Conservation (phyloP, 2,888 invertebrate genomes). For the Drosophila algonquin region DNA sequence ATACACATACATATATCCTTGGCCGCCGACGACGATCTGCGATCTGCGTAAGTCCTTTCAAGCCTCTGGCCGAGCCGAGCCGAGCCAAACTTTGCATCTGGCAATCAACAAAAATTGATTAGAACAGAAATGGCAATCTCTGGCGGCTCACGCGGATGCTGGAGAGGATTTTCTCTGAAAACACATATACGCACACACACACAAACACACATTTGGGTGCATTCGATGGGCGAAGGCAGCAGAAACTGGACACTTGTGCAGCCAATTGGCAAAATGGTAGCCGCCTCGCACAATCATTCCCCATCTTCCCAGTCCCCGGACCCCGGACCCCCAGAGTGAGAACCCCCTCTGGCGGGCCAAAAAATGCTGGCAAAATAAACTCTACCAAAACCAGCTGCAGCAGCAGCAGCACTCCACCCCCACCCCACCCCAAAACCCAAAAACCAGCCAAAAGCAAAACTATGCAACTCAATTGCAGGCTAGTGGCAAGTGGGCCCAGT, state of each 20-base stretch:
- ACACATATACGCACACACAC: constrained; percentile 15
- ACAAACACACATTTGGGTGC: constrained; percentile 11
- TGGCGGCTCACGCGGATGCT: constrained; percentile 40
- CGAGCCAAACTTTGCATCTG: constrained; percentile 53
- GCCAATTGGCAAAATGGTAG: constrained; percentile 68
- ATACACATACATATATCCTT: neutral
- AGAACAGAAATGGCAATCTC: constrained; percentile 55
- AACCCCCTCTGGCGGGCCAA: constrained; percentile 18
- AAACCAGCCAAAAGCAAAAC: constrained; percentile 58
- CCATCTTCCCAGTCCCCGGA: neutral
- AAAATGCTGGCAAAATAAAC: constrained; percentile 54
- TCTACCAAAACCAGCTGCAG: constrained; percentile 30
- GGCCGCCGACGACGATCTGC: neutral
- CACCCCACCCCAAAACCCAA: constrained; percentile 42
- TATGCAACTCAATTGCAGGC: constrained; percentile 55
- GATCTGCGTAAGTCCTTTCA: constrained; percentile 26
- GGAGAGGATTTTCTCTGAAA: constrained; percentile 41
- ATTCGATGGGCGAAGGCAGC: constrained; percentile 8
- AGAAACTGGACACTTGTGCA: constrained; percentile 53
- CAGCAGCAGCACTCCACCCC: neutral
- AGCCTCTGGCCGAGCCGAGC: constrained; percentile 21
- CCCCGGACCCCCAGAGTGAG: neutral
- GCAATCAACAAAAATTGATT: constrained; percentile 74
- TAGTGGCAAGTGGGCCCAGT: neutral
- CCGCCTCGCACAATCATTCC: constrained; percentile 4